Conservation (phyloP, 2,888 invertebrate genomes). For the Scaptomyza cyrtandrae region DNA sequence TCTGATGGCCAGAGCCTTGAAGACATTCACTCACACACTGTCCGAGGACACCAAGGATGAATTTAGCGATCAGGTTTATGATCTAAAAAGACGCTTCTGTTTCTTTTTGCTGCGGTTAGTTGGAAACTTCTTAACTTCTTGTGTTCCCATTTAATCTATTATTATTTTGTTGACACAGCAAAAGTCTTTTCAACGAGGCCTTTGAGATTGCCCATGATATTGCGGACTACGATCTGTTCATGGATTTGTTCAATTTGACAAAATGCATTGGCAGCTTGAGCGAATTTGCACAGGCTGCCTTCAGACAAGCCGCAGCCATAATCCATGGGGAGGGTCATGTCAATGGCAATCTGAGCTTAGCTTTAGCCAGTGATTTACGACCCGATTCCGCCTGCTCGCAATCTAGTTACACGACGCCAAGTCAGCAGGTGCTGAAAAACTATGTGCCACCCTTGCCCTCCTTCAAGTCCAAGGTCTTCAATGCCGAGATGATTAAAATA, state of each 20-base stretch:
- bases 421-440: slow-evolving; percentile 76
- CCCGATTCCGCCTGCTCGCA: slow-evolving; percentile 90
- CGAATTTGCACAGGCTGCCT: slow-evolving; percentile 89
- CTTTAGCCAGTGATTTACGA: slow-evolving; percentile 73
- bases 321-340: slow-evolving; percentile 76
- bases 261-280: slow-evolving; percentile 86
- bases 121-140: background rate
- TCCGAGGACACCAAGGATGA: slow-evolving; percentile 89
- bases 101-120: slow-evolving; percentile 91
- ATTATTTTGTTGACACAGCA: slow-evolving; percentile 83
- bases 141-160: background rate
- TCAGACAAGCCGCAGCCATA: slow-evolving; percentile 87
- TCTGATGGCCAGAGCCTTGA: slow-evolving; percentile 90
- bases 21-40: slow-evolving; percentile 90
- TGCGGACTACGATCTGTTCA: slow-evolving; percentile 93
- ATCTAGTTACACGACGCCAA: slow-evolving; percentile 86
- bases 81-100: slow-evolving; percentile 94
- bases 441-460: slow-evolving; percentile 84
- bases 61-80: slow-evolving; percentile 91
- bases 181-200: slow-evolving; percentile 91
- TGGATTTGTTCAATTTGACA: slow-evolving; percentile 92
- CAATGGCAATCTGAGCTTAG: slow-evolving; percentile 64
- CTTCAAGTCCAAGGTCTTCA: slow-evolving; percentile 83
- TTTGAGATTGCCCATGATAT: slow-evolving; percentile 94
- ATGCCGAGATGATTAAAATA: slow-evolving; percentile 84